phyloP scores from a whole-genome alignment of 2,888 invertebrate species.

The Ligdia adustata region DNA sequence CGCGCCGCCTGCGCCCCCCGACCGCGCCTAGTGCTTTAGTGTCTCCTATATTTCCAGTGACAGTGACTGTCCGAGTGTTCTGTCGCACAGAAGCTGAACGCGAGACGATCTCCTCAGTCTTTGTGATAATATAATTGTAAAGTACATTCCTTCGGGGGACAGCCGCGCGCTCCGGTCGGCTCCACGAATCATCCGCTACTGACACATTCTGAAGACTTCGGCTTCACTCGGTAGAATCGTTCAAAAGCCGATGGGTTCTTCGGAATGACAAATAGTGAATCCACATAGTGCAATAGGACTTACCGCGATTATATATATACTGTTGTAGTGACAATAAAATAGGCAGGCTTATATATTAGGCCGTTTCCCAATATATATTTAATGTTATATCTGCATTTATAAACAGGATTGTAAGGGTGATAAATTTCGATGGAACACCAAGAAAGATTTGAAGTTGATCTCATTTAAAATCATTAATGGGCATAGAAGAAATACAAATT shows the following conservation, averaged over 20 bases:
- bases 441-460: too few species aligned
- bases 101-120: slow-evolving; percentile 64
- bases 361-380: slow-evolving; percentile 28
- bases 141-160: slow-evolving; percentile 72
- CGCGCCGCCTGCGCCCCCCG: slow-evolving; percentile 56
- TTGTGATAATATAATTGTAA: slow-evolving; percentile 78
- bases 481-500: too few species aligned
- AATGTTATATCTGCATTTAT: slow-evolving; percentile 28
- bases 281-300: slow-evolving; percentile 48
- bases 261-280: slow-evolving; percentile 19
- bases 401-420: slow-evolving; percentile 13
- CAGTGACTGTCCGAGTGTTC: slow-evolving; percentile 34
- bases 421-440: too few species aligned
- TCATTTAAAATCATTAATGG: too few species aligned
- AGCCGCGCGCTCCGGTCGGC: slow-evolving; percentile 32
- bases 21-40: slow-evolving; percentile 55
- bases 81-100: slow-evolving; percentile 18
- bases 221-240: neutral
- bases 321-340: slow-evolving; percentile 71
- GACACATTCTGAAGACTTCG: slow-evolving; percentile 12
- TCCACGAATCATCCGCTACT: slow-evolving; percentile 17
- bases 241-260: slow-evolving; percentile 17
- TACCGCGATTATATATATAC: slow-evolving; percentile 50
- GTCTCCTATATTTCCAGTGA: slow-evolving; percentile 3
- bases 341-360: slow-evolving; percentile 39